These are phyloP conservation scores for Actenoides lindsayi DNA, from an alignment of 2,113 vertebrate genomes.

Conservation along the genomic window DNA sequence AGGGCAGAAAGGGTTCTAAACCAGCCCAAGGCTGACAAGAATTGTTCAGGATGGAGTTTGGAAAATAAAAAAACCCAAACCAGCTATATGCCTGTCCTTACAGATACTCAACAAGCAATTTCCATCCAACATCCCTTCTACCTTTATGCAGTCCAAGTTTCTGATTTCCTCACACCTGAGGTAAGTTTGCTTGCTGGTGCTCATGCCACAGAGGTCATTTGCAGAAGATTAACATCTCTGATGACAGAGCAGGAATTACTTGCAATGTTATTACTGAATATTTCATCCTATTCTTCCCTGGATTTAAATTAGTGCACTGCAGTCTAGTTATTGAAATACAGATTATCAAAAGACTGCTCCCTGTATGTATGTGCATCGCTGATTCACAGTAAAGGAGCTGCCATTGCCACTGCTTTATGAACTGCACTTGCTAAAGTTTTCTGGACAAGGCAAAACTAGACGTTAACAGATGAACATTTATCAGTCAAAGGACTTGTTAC, in stretches of 20 bases:
- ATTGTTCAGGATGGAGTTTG: neutral
- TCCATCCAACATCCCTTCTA: neutral
- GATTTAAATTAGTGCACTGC: neutral
- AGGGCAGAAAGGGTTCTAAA: neutral
- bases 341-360: neutral
- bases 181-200: neutral
- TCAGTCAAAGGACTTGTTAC: neutral
- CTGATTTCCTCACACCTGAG: neutral
- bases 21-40: neutral
- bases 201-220: neutral
- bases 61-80: neutral
- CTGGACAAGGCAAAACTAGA: neutral
- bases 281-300: neutral
- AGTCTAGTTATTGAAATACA: neutral
- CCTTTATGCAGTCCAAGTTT: neutral
- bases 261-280: neutral
- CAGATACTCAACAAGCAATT: neutral
- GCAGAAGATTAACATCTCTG: neutral
- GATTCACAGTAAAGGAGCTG: slow-evolving; percentile 3
- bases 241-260: slow-evolving; percentile 24
- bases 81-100: neutral
- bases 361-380: neutral
- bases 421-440: neutral
- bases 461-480: neutral
- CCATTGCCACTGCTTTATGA: neutral